A percentile compares a stretch with the other conserved stretches of the same genome.
These are phyloP conservation scores for Marmota flaviventris DNA, from an alignment of 2,113 vertebrate genomes.

Conservation along the genomic window DNA sequence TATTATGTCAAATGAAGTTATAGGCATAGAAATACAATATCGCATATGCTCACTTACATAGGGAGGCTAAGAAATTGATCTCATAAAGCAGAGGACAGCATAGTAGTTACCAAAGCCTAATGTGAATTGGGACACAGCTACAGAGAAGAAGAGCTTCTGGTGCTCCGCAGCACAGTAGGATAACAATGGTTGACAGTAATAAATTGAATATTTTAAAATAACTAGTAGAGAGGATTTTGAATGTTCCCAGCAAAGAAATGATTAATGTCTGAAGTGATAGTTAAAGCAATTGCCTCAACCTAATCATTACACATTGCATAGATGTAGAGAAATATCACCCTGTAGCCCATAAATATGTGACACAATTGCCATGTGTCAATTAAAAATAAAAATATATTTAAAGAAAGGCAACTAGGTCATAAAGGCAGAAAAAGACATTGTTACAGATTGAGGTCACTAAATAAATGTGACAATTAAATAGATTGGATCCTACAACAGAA, in stretches of 20 bases:
- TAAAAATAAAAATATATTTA: neutral
- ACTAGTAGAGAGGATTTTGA: neutral
- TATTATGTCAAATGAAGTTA: neutral
- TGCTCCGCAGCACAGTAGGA: neutral
- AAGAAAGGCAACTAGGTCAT: neutral
- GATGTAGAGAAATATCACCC: neutral
- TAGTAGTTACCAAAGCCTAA: neutral
- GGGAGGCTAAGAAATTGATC: neutral
- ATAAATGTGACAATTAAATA: neutral
- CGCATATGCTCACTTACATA: neutral
- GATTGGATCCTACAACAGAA: neutral
- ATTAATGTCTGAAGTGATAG: neutral
- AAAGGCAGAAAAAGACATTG: neutral
- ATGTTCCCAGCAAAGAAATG: neutral
- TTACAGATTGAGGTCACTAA: neutral
- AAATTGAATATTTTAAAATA: neutral
- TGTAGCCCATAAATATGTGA: neutral
- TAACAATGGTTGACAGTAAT: neutral
- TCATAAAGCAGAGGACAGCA: neutral
- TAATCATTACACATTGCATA: neutral
- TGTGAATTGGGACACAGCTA: neutral
- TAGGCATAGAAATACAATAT: neutral
- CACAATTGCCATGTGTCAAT: neutral
- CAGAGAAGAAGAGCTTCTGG: neutral
- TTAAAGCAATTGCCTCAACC: neutral